Conservation (phyloP, 2,113 vertebrate genomes). For the Craseonycteris thonglongyai region DNA sequence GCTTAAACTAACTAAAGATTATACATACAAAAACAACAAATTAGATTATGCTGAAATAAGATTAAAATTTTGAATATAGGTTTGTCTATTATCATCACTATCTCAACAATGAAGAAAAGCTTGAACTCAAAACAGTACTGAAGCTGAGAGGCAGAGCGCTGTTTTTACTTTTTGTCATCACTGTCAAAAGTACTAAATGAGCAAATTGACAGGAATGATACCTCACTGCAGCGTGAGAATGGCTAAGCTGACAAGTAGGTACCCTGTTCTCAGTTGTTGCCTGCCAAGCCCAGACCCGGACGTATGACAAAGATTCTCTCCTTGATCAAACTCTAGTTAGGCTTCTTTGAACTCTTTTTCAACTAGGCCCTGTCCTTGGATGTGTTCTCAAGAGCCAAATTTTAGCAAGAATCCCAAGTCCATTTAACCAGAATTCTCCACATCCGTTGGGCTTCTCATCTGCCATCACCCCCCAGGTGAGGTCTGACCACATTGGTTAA, state of each 20-base stretch:
- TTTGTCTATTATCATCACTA: not conserved
- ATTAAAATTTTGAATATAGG: not conserved
- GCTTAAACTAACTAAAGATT: not conserved
- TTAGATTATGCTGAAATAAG: not conserved
- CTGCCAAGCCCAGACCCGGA: not conserved
- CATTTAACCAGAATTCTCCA: not conserved
- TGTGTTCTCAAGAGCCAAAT: not conserved
- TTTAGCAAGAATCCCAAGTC: not conserved
- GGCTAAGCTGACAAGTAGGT: not conserved
- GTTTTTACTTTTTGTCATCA: not conserved
- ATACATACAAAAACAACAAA: not conserved
- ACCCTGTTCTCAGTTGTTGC: not conserved
- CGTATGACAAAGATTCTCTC: not conserved
- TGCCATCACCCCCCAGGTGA: not conserved
- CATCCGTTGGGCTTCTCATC: not conserved
- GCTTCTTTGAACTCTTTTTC: not conserved
- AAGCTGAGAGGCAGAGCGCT: not conserved
- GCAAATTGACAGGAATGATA: not conserved
- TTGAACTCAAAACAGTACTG: not conserved
- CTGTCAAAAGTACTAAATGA: not conserved
- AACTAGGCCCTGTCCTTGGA: not conserved
- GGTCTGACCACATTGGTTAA: not conserved
- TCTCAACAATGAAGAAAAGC: constrained; percentile 21
- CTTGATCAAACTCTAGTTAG: not conserved
- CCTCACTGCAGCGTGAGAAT: not conserved